phyloP scores from a whole-genome alignment of 2,797 vertebrate species.

The Phyllotis vaccarum region DNA sequence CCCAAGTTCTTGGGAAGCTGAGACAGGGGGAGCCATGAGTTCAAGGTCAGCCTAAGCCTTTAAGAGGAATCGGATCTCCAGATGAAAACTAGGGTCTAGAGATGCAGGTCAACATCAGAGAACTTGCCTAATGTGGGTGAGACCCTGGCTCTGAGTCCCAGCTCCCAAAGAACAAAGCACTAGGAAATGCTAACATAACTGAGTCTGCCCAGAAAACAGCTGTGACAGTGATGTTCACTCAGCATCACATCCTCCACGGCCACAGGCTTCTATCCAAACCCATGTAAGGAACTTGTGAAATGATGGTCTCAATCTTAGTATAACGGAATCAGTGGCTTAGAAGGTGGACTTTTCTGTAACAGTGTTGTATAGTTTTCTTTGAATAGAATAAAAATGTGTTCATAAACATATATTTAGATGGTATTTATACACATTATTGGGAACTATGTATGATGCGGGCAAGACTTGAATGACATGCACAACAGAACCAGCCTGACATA shows the following conservation, averaged over 20 bases:
- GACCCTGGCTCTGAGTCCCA: neutral
- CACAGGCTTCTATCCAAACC: neutral
- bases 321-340: neutral
- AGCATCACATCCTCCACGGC: neutral
- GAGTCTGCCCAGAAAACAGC: neutral
- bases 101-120: neutral
- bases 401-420: neutral
- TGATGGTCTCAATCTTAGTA: neutral
- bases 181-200: neutral
- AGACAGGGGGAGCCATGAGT: neutral
- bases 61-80: neutral
- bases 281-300: neutral
- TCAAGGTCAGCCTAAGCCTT: neutral
- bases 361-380: neutral
- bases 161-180: neutral
- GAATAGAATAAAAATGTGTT: neutral
- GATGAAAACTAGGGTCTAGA: neutral
- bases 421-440: neutral
- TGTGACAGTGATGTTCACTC: neutral
- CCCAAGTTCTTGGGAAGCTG: neutral
- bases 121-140: neutral
- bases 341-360: neutral
- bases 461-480: neutral
- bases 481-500: neutral
- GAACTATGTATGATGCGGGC: neutral